Base-by-base conservation (phyloP, 2,113 vertebrate genomes). In the Vombatus ursinus region DNA sequence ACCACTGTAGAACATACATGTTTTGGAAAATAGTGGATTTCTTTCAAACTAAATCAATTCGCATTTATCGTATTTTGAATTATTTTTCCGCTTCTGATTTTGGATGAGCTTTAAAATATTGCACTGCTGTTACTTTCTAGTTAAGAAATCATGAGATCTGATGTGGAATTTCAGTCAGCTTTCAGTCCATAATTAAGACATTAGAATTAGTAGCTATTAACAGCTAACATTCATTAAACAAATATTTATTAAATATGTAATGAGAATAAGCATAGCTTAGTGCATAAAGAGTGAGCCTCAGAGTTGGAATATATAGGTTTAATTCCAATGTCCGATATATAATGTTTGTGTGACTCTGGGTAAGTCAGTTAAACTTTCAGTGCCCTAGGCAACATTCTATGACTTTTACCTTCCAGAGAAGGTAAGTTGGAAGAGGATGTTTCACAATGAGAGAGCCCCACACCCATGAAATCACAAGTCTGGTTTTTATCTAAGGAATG, bases 41-140 rank as follows among this genome's bases (percentile, higher is more conserved):
- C 91, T 91, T 92, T 61, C 8, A 84, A 95, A 97, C 93, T 94
- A 93, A 96, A 94, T 91, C 28, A 61, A 84, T 90, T 95, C 68
- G 93, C 52, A 94, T 95, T 95, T 91, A 91, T 89, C 61, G 57
- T 49, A 92, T 94, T 53, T 28, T 94, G 50, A 93, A 44, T 94
- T 52, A 91, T 92, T 16, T 61, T 95, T 92, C 25, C 94, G 48
- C 89, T 68, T 61, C 48, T 91, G 50, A 95, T 89, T 97, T 96
- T 50, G 90, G 49, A 25, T 26, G 47, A 26, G 92, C 28, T 92
- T 54, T 89, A 93, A 92, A 96, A 90, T 61, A 94, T 94, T 50
- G 31, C 47, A 92, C 37, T 93, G n/a, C n/a, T 48, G 61, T 50
- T 61, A 91, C 47, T 52, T 77, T 84, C 68, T 47, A 7, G 47